Evolutionary conservation across 1,140 invertebrate species (phyloP).

Genomic region (Bilobella aurantiaca): DNA sequence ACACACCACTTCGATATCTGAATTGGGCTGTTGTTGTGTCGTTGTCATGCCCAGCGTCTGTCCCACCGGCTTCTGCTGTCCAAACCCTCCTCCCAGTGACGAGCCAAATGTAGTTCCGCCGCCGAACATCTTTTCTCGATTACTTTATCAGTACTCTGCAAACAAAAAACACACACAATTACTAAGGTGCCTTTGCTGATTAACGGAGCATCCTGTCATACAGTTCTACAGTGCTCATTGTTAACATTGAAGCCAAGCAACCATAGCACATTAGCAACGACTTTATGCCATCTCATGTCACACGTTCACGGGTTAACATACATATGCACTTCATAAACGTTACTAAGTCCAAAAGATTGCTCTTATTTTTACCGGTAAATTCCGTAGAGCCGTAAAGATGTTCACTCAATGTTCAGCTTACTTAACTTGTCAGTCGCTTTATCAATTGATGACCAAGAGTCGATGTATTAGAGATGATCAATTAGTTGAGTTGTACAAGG

Average conservation of each 20-base stretch:
- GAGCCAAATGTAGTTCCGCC: conserved; percentile 24
- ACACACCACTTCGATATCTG: conserved; percentile 84
- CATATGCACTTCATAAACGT: too few species aligned
- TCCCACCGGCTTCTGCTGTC: not conserved
- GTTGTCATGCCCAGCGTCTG: conserved; percentile 19
- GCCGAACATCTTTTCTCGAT: conserved; percentile 1
- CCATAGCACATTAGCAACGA: not conserved
- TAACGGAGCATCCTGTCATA: too few species aligned
- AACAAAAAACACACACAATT: not conserved
- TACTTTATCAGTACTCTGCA: not conserved
- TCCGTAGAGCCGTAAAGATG: too few species aligned
- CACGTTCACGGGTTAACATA: too few species aligned
- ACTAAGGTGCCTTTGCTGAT: too few species aligned
- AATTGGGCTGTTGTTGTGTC: conserved; percentile 86
- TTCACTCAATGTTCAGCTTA: too few species aligned
- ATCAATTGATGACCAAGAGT: too few species aligned
- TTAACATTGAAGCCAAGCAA: not conserved
- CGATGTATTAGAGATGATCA: too few species aligned
- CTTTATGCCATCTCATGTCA: not conserved
- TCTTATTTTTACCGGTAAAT: too few species aligned
- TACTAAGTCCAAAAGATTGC: too few species aligned
- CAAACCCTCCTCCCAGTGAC: conserved; percentile 12
- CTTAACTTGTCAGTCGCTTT: too few species aligned
- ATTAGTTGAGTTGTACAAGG: too few species aligned
- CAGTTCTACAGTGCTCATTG: not conserved